Base-by-base conservation (phyloP, 2,888 invertebrate species). In the Coecobrya sp. region DNA sequence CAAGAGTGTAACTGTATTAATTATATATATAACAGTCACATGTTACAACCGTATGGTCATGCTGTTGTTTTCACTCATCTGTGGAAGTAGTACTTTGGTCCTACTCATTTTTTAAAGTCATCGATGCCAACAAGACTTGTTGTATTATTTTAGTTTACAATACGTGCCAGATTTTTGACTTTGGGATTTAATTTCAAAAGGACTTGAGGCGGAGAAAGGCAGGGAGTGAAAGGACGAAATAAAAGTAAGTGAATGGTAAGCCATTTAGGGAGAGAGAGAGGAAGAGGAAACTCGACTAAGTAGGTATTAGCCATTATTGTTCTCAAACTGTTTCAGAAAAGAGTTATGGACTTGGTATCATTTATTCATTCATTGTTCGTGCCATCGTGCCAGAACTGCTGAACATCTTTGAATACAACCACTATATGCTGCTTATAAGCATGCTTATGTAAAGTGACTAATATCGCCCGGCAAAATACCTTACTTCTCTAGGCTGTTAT, bases 361-460 rank as follows among this genome's bases (percentile, higher is more conserved):
- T 89, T 89, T 89, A 89, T 89, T 89, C 89, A 89, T 89, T 89
- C 89, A 89, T 89, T 89, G 89, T 89, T 89, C 89, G 73, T 84
- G 89, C 89, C 89, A 45, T 82, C 82, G 82, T 89, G 89, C 84
- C 89, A 89, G 84, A 84, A 89, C 84, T 84, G 62, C 62, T 84
- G 89, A 89, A 22, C 82, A 70, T 89, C 89, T 79, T 81, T 82
- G 79, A 89, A 82, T 79, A 79, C 27, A 19, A 36, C 81, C 59
- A 59, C 55, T 45, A 81, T n/a, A 30, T 30, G 7, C 36, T 1
- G 81, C 30, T 7, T 36, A 81, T 55, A 59, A 16, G 11, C 59
- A 81, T 30, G 59, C 59, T 81, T 30, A 81, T 81, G 55, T 81
- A 81, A 55, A 81, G 55, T 59, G 81, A 55, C 19, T 79, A 55